Conservation (phyloP, 2,888 invertebrate species). For the Agriotes lineatus region DNA sequence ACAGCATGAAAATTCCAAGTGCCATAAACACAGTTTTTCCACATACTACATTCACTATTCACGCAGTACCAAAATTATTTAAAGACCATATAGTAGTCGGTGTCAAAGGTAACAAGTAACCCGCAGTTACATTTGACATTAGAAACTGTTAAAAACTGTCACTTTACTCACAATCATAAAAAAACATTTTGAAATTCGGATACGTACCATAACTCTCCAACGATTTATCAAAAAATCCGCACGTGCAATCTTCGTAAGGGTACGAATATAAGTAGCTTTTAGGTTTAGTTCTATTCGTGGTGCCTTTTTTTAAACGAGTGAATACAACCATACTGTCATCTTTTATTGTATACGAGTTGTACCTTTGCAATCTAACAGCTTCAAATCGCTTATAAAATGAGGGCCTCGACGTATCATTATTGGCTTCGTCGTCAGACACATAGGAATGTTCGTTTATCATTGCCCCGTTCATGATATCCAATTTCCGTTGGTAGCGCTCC, state of each 20-base stretch:
- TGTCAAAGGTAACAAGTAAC: no score
- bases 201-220: neutral
- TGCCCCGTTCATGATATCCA: conserved; percentile 39
- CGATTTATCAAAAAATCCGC: conserved; percentile 43
- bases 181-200: no score
- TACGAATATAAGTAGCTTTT: conserved; percentile 57
- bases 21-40: no score
- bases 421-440: conserved; percentile 46
- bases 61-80: no score
- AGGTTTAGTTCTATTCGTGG: conserved; percentile 38
- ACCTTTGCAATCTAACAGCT: neutral
- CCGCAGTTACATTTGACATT: no score
- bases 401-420: conserved; percentile 31
- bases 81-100: no score
- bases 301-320: conserved; percentile 23
- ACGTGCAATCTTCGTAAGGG: conserved; percentile 59
- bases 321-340: conserved; percentile 46
- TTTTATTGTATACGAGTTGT: conserved; percentile 28
- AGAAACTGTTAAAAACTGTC: no score
- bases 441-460: conserved; percentile 32
- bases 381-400: conserved; percentile 36
- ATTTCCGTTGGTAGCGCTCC: conserved; percentile 41
- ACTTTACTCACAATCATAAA: no score
- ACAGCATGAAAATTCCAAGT: no score
- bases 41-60: no score